phyloP scores from a whole-genome alignment of 2,888 invertebrate species.

The Ophion ventricosus region DNA sequence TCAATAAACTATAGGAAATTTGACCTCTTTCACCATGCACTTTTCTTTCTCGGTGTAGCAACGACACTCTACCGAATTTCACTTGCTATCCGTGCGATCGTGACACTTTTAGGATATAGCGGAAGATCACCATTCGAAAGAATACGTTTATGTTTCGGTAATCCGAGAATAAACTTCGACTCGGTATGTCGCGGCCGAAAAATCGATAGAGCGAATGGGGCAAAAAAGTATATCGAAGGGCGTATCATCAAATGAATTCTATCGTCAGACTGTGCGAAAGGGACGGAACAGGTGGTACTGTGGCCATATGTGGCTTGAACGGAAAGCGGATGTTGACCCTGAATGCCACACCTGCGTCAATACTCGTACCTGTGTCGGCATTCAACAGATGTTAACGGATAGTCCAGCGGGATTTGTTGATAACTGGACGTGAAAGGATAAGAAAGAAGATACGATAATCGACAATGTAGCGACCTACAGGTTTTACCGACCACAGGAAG shows the following conservation, averaged over 20 bases:
- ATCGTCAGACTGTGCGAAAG: conserved; percentile 39
- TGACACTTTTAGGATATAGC: neutral
- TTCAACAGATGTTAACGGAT: conserved; percentile 73
- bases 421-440: conserved; percentile 40
- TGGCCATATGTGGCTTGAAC: conserved; percentile 60
- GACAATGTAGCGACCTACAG: conserved; percentile 1
- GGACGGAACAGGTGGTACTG: conserved; percentile 58
- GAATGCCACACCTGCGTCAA: conserved; percentile 78
- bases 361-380: conserved; percentile 74
- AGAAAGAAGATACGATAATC: conserved; percentile 22
- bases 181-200: neutral
- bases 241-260: conserved; percentile 40
- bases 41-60: too few species aligned
- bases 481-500: neutral
- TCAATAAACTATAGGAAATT: too few species aligned
- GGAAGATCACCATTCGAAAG: neutral
- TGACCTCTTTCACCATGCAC: too few species aligned
- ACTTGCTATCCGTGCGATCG: neutral
- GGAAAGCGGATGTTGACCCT: conserved; percentile 76
- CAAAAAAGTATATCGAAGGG: neutral
- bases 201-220: conserved; percentile 1
- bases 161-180: conserved; percentile 7
- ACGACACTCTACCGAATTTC: neutral
- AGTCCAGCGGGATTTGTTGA: neutral
- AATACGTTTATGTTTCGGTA: neutral